Conservation (phyloP, 2,113 vertebrate genomes). For the Cochlearius cochlearius region DNA sequence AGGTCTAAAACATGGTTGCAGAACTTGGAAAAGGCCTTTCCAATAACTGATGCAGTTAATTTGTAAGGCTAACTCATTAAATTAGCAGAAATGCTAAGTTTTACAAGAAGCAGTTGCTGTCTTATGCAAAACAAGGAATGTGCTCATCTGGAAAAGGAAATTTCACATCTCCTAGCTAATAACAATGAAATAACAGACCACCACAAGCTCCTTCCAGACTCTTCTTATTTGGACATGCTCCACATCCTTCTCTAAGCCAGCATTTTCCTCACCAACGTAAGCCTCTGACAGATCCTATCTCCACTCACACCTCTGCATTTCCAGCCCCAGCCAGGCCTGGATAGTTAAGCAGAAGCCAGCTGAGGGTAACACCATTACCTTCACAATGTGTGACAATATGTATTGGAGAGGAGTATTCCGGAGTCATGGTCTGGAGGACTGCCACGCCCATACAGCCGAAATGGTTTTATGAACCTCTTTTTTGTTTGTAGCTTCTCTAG, state of each 20-base stretch:
- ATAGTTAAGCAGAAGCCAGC: neutral
- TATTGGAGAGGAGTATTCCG: neutral
- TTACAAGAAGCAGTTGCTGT: neutral
- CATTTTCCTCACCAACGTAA: neutral
- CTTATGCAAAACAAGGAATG: neutral
- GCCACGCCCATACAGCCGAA: neutral
- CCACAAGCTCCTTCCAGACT: neutral
- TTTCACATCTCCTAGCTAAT: neutral
- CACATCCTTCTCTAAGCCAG: neutral
- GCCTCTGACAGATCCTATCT: neutral
- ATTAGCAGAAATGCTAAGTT: neutral
- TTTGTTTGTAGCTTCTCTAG: neutral
- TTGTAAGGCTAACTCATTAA: neutral
- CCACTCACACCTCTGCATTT: neutral
- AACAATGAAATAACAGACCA: neutral
- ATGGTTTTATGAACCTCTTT: neutral
- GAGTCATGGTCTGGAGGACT: neutral
- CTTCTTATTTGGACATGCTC: neutral
- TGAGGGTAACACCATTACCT: neutral
- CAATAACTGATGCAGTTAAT: neutral
- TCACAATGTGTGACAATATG: neutral
- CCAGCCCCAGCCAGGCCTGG: neutral
- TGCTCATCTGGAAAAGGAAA: neutral
- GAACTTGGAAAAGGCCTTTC: neutral
- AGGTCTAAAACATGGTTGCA: neutral